These are phyloP conservation scores for Otocyon megalotis DNA, from an alignment of 2,113 vertebrate genomes.

Conservation along the genomic window DNA sequence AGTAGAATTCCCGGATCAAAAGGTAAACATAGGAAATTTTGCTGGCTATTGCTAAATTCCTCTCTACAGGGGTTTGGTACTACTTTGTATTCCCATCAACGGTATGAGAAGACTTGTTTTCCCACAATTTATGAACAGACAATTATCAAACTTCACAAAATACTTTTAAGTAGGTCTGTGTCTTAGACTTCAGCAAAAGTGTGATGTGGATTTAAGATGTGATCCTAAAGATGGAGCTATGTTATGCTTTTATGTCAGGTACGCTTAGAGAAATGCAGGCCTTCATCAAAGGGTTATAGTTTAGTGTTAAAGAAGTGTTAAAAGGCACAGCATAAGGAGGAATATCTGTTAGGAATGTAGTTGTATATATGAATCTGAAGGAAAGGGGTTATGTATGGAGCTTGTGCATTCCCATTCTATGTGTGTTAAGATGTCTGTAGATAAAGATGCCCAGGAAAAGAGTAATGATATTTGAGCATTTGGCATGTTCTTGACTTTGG, in stretches of 20 bases:
- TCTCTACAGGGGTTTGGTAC: not conserved
- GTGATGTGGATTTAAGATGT: not conserved
- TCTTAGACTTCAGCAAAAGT: slow-evolving; percentile 30
- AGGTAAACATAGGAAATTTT: slow-evolving; percentile 13
- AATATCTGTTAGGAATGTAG: not conserved
- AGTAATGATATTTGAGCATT: not conserved
- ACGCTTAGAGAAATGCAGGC: not conserved
- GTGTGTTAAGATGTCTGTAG: not conserved
- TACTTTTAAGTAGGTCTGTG: slow-evolving; percentile 17
- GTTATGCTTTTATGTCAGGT: not conserved
- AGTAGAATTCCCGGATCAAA: not conserved
- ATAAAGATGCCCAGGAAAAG: not conserved
- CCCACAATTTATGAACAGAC: not conserved
- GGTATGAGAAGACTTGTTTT: not conserved
- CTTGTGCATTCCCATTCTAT: not conserved
- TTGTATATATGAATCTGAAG: not conserved
- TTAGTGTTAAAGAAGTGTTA: not conserved
- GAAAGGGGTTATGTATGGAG: not conserved
- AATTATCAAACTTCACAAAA: slow-evolving; percentile 22
- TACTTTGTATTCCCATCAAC: not conserved
- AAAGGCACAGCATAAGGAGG: not conserved
- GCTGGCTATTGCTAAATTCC: not conserved
- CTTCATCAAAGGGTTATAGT: not conserved
- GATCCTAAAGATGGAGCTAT: not conserved
- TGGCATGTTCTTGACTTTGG: not conserved